Base-by-base conservation (phyloP, 2,888 invertebrate species). In the Cryptus armator region DNA sequence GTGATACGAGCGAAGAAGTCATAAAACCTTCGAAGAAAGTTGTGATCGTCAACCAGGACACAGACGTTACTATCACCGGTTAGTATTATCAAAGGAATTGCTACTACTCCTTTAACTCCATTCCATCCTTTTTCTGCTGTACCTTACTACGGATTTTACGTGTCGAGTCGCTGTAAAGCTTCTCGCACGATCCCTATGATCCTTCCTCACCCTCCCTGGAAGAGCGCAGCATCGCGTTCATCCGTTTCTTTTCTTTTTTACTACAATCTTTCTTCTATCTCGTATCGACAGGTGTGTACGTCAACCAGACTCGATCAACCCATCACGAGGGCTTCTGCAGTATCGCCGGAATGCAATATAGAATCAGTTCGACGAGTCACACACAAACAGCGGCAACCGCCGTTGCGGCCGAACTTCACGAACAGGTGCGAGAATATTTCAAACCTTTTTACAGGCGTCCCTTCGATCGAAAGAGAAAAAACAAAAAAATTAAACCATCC, bases 301-400 rank as follows among this genome's bases (percentile, higher is more conserved):
- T 96, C 72, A 96, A 96, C 92, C 95, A 96, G 90, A 96, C 97
- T 32, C 95, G 96, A 80, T 96, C 96, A 48, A 97, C 97, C 88
- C 96, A 96, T 91, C 97, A 97, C 92, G 97, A 97, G 93, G 97
- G 97, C 44, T 98, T 96, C 92, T 98, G 98, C 93, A 97, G 97
- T 88, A 97, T 97, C 88, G 96, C 96, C 44, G 97, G 97, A 67
- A 96, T 98, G 97, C 97, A 98, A 94, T 98, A 98, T 93, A 96
- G 97, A 87, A 98, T 98, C 89, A 97, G 97, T 87, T 97, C 97
- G 70, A 98, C 97, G 74, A 98, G 97, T 92, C 97, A 97, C 93
- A 97, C 97, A 81, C 97, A 97, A 94, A 98, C 98, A 12, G 97
- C 97, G 88, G 97, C 98, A 74, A 97, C 97, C 70, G 96, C 97